A percentile compares a stretch with the other conserved stretches of the same genome.
These are phyloP conservation scores for Threskiornis aethiopicus DNA, from an alignment of 2,797 vertebrate genomes.

Conservation along the genomic window DNA sequence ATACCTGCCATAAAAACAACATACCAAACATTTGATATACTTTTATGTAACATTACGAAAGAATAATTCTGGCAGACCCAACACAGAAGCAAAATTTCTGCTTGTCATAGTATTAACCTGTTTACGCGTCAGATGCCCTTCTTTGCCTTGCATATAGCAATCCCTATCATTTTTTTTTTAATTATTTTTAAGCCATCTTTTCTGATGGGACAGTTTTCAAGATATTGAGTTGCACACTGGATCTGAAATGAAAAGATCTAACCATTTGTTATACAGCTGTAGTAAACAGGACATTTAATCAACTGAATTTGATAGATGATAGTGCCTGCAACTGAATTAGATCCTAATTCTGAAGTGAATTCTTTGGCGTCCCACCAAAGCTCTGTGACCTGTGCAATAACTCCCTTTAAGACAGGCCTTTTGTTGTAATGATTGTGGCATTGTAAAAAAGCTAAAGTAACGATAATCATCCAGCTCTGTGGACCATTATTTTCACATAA, in stretches of 20 bases:
- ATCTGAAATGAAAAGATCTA: not conserved
- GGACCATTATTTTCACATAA: not conserved
- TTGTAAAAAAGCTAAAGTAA: not conserved
- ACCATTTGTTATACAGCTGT: not conserved
- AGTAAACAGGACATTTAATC: not conserved
- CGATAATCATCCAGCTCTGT: not conserved
- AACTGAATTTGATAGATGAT: not conserved
- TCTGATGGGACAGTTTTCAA: not conserved
- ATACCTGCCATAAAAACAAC: not conserved
- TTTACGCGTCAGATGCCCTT: not conserved
- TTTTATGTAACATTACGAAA: not conserved
- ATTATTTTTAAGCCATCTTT: not conserved
- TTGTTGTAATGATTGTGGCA: not conserved
- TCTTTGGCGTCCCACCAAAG: not conserved
- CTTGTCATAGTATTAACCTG: not conserved
- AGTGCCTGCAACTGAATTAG: not conserved
- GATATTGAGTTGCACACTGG: not conserved
- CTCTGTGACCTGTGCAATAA: not conserved
- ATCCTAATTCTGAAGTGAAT: not conserved
- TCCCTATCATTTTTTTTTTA: not conserved
- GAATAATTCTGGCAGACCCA: not conserved
- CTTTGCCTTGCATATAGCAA: not conserved
- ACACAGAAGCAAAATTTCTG: not conserved
- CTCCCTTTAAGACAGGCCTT: not conserved
- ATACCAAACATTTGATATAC: not conserved